phyloP scores from a whole-genome alignment of 2,888 invertebrate genomes.

The Camptogramma bilineatum region DNA sequence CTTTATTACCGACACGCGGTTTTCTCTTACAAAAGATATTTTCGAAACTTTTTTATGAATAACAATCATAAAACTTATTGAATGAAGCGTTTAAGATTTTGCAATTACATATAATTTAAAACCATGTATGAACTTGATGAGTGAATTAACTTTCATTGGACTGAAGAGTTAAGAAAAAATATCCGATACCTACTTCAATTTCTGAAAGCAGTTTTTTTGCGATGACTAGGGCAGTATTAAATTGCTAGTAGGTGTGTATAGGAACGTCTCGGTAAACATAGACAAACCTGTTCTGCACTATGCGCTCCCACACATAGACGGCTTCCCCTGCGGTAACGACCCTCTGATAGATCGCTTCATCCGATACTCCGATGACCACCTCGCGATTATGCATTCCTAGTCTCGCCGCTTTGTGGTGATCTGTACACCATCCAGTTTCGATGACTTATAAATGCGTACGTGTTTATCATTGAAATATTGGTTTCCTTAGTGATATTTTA shows the following conservation, averaged over 20 bases:
- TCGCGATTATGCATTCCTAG: slow-evolving; percentile 59
- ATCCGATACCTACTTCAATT: background rate
- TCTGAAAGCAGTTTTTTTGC: slow-evolving; percentile 3
- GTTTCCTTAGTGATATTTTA: slow-evolving; percentile 13
- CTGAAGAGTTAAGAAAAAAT: slow-evolving; percentile 3
- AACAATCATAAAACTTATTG: slow-evolving; percentile 40
- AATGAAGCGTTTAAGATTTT: slow-evolving; percentile 39
- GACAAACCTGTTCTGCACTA: slow-evolving; percentile 73
- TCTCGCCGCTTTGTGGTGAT: slow-evolving; percentile 49
- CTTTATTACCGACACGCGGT: slow-evolving; percentile 61
- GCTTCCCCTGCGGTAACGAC: slow-evolving; percentile 79
- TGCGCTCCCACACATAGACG: slow-evolving; percentile 78
- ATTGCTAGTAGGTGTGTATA: slow-evolving; percentile 49
- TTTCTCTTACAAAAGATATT: slow-evolving; percentile 57
- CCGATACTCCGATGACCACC: slow-evolving; percentile 69
- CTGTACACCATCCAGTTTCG: slow-evolving; percentile 20
- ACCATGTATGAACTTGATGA: slow-evolving; percentile 24
- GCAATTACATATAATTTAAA: slow-evolving; percentile 22
- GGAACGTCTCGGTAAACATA: slow-evolving; percentile 58
- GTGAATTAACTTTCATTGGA: slow-evolving; percentile 12
- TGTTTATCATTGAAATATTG: slow-evolving; percentile 5
- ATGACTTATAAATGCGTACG: slow-evolving; percentile 16
- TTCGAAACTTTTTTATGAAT: slow-evolving; percentile 33
- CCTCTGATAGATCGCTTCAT: slow-evolving; percentile 77
- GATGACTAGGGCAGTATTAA: slow-evolving; percentile 56